phyloP scores from a whole-genome alignment of 2,888 invertebrate species.

The Molorchus minor region DNA sequence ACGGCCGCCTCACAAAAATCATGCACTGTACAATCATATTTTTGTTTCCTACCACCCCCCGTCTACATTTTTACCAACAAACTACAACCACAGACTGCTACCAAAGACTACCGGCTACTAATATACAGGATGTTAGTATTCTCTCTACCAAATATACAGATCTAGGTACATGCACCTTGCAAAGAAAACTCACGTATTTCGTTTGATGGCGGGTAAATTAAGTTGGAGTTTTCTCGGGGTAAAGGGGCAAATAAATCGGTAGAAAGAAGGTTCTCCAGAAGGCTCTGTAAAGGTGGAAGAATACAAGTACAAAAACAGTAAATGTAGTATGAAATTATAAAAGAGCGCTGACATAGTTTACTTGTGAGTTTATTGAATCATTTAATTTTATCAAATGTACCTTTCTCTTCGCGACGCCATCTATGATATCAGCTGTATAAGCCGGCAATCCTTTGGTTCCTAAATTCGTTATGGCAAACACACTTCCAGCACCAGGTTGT shows the following conservation, averaged over 20 bases:
- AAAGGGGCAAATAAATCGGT: slow-evolving; percentile 16
- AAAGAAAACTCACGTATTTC: slow-evolving; percentile 20
- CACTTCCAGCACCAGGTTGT: slow-evolving; percentile 64
- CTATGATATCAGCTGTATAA: slow-evolving; percentile 52
- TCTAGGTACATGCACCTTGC: slow-evolving; percentile 3
- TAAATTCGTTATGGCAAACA: slow-evolving; percentile 58
- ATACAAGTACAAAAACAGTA: background rate
- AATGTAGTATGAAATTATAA: background rate
- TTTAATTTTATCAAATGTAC: slow-evolving; percentile 11
- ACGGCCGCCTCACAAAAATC: too few relatives aligned
- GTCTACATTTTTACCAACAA: too few relatives aligned
- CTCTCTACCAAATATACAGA: background rate
- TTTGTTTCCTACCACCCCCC: background rate
- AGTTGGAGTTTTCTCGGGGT: slow-evolving; percentile 1
- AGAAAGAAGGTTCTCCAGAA: slow-evolving; percentile 16
- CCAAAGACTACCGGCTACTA: too few relatives aligned
- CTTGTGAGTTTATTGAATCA: background rate
- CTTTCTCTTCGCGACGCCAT: slow-evolving; percentile 34
- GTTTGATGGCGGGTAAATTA: slow-evolving; percentile 15
- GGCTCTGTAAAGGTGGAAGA: slow-evolving; percentile 7
- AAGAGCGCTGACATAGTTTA: background rate
- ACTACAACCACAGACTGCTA: too few relatives aligned
- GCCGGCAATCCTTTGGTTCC: slow-evolving; percentile 53
- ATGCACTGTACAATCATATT: background rate
- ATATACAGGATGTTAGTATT: background rate